These are phyloP conservation scores for Plagodis dolabraria DNA, from an alignment of 2,888 invertebrate genomes.

Conservation along the genomic window DNA sequence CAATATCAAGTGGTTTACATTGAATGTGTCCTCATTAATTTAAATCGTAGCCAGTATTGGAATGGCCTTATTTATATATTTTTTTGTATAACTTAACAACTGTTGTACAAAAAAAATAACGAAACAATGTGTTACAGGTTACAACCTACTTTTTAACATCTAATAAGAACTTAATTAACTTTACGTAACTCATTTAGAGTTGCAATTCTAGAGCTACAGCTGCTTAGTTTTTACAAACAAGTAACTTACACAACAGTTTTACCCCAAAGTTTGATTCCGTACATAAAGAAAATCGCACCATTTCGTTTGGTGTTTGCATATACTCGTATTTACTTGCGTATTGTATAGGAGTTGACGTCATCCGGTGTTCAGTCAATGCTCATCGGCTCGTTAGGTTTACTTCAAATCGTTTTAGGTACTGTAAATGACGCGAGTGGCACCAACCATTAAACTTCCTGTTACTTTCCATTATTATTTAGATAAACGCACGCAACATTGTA, in stretches of 20 bases:
- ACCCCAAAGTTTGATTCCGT: constrained; percentile 10
- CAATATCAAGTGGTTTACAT: constrained; percentile 14
- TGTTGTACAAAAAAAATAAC: constrained; percentile 13
- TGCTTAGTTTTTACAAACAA: constrained; percentile 20
- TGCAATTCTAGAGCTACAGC: not conserved
- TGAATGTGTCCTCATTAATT: constrained; percentile 8
- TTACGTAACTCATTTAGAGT: constrained; percentile 20
- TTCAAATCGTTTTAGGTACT: constrained; percentile 23
- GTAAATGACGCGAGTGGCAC: constrained; percentile 28
- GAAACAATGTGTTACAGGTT: constrained; percentile 24
- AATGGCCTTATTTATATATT: no score
- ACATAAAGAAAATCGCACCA: constrained; percentile 6
- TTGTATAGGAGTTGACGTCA: constrained; percentile 33
- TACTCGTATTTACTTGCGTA: constrained; percentile 22
- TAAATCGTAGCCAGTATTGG: no score
- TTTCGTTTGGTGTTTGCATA: constrained; percentile 21
- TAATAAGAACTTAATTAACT: constrained; percentile 24
- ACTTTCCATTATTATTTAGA: constrained; percentile 37
- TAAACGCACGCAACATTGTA: constrained; percentile 30
- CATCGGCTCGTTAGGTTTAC: constrained; percentile 25
- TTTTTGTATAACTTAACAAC: no score
- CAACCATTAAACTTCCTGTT: constrained; percentile 27
- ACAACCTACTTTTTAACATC: constrained; percentile 26
- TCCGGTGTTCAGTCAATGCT: constrained; percentile 20
- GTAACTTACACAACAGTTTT: constrained; percentile 15